These are phyloP conservation scores for Chiroxiphia lanceolata DNA, from an alignment of 2,797 vertebrate genomes.

Conservation along the genomic window DNA sequence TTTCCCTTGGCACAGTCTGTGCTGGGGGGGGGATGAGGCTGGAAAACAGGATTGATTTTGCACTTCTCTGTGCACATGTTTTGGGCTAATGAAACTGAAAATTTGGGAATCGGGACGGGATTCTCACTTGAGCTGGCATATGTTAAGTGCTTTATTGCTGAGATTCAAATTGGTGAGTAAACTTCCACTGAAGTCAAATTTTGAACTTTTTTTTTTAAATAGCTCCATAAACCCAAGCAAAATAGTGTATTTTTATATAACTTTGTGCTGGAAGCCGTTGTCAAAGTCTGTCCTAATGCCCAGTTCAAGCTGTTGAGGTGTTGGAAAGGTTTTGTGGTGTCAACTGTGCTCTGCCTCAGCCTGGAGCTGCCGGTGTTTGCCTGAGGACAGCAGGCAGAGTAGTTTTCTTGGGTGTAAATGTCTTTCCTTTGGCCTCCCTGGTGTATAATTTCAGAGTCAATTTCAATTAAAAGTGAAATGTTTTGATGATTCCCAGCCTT, in stretches of 20 bases:
- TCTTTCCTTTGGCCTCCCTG: neutral
- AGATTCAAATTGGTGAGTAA: neutral
- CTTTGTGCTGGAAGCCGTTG: neutral
- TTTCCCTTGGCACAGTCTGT: neutral
- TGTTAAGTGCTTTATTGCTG: neutral
- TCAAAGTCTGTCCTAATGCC: neutral
- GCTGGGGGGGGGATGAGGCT: neutral
- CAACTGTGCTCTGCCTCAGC: accelerated
- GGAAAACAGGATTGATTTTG: neutral
- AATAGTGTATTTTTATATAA: neutral
- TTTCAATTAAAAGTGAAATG: slow-evolving; percentile 20
- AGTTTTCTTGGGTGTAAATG: neutral
- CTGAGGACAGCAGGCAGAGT: neutral
- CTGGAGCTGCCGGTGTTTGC: neutral
- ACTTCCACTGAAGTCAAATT: neutral
- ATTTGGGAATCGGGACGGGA: neutral
- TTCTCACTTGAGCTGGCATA: neutral
- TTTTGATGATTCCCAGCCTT: neutral
- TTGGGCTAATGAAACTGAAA: neutral
- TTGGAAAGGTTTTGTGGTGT: too few relatives aligned
- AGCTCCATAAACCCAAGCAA: neutral
- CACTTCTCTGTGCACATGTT: neutral
- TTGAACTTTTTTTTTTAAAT: neutral
- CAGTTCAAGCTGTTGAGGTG: neutral
- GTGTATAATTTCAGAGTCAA: neutral